phyloP scores from a whole-genome alignment of 1,140 invertebrate genomes.

The Stratiolaelaps scimitus region DNA sequence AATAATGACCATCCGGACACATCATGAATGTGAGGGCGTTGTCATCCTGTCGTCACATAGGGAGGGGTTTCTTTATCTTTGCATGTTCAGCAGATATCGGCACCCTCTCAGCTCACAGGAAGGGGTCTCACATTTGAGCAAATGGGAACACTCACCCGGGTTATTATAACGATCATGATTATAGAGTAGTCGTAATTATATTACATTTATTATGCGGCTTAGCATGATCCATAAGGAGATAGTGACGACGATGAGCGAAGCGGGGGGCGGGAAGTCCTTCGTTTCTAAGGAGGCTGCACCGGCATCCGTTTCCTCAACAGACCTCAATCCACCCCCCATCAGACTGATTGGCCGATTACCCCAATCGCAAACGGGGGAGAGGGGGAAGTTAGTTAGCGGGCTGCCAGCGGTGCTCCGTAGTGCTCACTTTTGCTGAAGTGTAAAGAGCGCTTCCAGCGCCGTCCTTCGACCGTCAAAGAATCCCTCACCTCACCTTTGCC shows the following conservation, averaged over 20 bases:
- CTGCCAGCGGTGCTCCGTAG: background rate
- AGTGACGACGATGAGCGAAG: background rate
- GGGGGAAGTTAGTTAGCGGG: background rate
- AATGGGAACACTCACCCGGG: background rate
- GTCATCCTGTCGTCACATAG: too few species aligned
- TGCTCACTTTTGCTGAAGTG: slow-evolving; percentile 12
- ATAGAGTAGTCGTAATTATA: background rate
- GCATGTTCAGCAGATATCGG: too few species aligned
- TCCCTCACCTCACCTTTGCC: background rate
- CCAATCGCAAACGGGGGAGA: background rate
- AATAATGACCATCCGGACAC: too few species aligned
- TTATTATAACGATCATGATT: background rate
- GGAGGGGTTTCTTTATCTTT: too few species aligned
- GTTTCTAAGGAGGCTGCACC: background rate
- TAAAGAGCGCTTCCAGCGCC: slow-evolving; percentile 27
- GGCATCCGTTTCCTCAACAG: background rate
- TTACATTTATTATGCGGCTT: background rate
- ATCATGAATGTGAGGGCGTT: too few species aligned
- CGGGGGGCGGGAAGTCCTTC: background rate
- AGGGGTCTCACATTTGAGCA: background rate
- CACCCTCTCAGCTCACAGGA: too few species aligned
- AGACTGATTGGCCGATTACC: background rate
- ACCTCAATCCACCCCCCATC: background rate
- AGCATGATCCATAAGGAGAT: background rate
- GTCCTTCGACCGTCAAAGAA: slow-evolving; percentile 19